These are phyloP conservation scores for Dryadula phaetusa DNA, from an alignment of 2,888 invertebrate genomes.

Conservation along the genomic window DNA sequence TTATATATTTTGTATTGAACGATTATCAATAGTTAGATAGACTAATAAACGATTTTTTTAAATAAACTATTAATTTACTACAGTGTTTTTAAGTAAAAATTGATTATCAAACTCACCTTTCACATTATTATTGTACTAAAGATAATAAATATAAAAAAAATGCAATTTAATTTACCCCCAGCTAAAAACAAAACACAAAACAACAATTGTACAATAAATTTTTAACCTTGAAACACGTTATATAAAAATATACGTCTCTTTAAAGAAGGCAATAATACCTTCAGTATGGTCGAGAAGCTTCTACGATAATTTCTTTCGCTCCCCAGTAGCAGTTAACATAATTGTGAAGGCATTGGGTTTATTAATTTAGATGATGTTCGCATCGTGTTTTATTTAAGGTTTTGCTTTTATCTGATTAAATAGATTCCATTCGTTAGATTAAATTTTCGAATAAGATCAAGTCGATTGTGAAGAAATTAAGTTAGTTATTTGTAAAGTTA, in stretches of 20 bases:
- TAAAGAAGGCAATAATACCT: slow-evolving; percentile 20
- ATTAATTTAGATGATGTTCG: slow-evolving; percentile 42
- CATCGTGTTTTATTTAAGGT: slow-evolving; percentile 39
- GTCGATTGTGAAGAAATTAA: not conserved
- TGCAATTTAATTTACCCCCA: too few species aligned
- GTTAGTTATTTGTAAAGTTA: too few species aligned
- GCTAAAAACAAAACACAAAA: not conserved
- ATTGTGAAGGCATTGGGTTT: slow-evolving; percentile 40
- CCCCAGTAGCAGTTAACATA: slow-evolving; percentile 39
- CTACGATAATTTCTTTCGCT: slow-evolving; percentile 34
- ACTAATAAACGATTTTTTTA: too few species aligned
- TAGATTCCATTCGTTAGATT: slow-evolving; percentile 41
- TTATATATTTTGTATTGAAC: too few species aligned
- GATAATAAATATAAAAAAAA: too few species aligned
- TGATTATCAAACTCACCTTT: too few species aligned
- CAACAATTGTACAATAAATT: not conserved
- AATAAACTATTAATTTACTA: too few species aligned
- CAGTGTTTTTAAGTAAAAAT: too few species aligned
- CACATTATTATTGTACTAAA: too few species aligned
- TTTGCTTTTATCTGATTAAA: slow-evolving; percentile 43
- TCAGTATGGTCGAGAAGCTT: slow-evolving; percentile 29
- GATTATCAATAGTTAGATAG: too few species aligned
- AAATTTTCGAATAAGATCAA: slow-evolving; percentile 23
- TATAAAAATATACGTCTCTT: slow-evolving; percentile 6
- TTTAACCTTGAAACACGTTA: not conserved